Percentiles rank a stretch among this genome's conserved stretches.
Evolutionary conservation across 2,888 invertebrate species (phyloP).

Genomic region (Protonemura montana): DNA sequence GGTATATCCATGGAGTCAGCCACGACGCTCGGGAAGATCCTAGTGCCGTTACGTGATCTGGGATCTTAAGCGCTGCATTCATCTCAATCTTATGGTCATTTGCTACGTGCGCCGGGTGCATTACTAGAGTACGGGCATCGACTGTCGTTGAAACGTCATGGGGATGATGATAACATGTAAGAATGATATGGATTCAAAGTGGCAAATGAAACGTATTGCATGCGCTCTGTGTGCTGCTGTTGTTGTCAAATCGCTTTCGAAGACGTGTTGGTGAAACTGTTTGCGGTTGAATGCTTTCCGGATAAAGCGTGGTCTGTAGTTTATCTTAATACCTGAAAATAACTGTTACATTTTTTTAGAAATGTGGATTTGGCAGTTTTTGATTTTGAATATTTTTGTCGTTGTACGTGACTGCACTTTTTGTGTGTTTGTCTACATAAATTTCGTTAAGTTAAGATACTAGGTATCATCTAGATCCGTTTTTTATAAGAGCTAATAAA

Average conservation of each 20-base stretch:
- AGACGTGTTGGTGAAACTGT: neutral
- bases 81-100: slow-evolving; percentile 32
- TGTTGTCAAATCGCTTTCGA: neutral
- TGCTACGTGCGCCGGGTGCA: neutral
- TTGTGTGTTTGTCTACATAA: too few species aligned
- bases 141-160: neutral
- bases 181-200: neutral
- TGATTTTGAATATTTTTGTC: too few species aligned
- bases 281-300: neutral
- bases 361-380: too few species aligned
- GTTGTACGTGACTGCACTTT: too few species aligned
- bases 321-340: too few species aligned
- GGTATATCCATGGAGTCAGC: slow-evolving; percentile 7
- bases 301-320: too few species aligned
- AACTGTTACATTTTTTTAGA: too few species aligned
- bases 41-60: neutral
- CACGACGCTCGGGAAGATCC: neutral
- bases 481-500: too few species aligned
- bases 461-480: too few species aligned
- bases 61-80: slow-evolving; percentile 14
- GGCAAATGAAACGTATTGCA: neutral
- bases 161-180: neutral
- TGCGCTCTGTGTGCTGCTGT: neutral
- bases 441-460: too few species aligned
- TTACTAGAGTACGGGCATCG: neutral